phyloP scores from a whole-genome alignment of 1,140 invertebrate genomes.

The Heliconius nattereri region DNA sequence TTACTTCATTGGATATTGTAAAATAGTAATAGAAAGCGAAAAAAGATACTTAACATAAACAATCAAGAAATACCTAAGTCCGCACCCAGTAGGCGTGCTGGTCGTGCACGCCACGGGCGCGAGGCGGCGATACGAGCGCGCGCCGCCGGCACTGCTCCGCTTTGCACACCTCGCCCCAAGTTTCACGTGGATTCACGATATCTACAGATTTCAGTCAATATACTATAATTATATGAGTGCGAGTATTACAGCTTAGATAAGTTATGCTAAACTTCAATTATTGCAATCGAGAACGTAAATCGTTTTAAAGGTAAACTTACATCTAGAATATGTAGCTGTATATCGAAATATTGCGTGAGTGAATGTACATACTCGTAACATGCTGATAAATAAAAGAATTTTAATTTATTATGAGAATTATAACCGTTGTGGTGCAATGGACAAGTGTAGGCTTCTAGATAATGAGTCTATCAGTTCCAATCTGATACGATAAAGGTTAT shows the following conservation, averaged over 20 bases:
- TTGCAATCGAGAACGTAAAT: constrained; percentile 5
- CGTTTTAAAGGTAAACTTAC: constrained; percentile 5
- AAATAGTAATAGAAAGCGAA: too few species aligned
- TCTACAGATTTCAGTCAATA: constrained; percentile 7
- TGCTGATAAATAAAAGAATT: background rate
- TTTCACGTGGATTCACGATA: constrained; percentile 16
- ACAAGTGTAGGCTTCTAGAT: too few species aligned
- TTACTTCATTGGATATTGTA: too few species aligned
- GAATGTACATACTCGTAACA: background rate
- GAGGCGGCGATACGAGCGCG: constrained; percentile 47
- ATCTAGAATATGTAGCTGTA: background rate
- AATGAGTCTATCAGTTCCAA: too few species aligned
- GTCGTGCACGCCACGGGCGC: constrained; percentile 45
- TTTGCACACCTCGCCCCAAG: constrained; percentile 46
- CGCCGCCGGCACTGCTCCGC: constrained; percentile 55
- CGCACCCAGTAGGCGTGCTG: constrained; percentile 54
- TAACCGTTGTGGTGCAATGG: background rate
- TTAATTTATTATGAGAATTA: background rate
- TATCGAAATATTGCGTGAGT: background rate
- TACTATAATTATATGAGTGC: constrained; percentile 10
- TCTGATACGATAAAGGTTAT: too few species aligned
- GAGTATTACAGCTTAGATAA: constrained; percentile 11
- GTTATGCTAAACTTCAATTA: constrained; percentile 14
- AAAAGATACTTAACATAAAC: background rate
- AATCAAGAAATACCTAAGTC: constrained; percentile 31